Conservation (phyloP, 2,797 vertebrate genomes). For the Hozukius guyotensis region DNA sequence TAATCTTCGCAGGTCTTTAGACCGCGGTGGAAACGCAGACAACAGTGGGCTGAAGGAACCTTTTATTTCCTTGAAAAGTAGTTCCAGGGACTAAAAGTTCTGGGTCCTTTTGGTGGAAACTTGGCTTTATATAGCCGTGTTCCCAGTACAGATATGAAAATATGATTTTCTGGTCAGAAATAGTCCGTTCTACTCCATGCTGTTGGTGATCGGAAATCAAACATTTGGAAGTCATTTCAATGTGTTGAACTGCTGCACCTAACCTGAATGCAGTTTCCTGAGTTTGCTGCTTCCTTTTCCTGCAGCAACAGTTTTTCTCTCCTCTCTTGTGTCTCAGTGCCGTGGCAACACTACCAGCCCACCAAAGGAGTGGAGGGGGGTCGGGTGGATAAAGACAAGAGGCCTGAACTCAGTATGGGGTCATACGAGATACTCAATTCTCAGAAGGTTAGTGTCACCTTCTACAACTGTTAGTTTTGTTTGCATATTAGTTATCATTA, state of each 20-base stretch:
- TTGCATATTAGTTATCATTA: rapidly evolving
- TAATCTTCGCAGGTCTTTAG: too few species aligned
- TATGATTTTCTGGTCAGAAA: background rate
- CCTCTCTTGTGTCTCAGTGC: conserved; percentile 65
- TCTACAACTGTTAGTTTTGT: background rate
- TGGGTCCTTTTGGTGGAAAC: too few species aligned
- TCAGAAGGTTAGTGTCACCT: conserved; percentile 58
- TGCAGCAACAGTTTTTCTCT: background rate
- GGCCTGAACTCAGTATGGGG: conserved; percentile 81
- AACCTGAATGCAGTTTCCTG: background rate
- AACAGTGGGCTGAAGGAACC: too few species aligned
- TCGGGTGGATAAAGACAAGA: conserved; percentile 72
- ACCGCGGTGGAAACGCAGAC: too few species aligned
- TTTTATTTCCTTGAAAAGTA: too few species aligned
- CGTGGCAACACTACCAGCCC: conserved; percentile 83
- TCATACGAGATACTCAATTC: conserved; percentile 81
- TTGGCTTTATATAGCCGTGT: background rate
- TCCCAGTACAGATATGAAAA: background rate
- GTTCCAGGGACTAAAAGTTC: too few species aligned
- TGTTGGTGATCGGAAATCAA: background rate
- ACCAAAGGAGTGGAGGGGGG: conserved; percentile 72
- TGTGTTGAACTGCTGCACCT: background rate
- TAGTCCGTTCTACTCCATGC: background rate
- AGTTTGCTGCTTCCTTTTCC: background rate
- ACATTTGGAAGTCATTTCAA: background rate